Conservation (phyloP, 2,797 vertebrate species). For the Odontamblyopus rebecca region DNA sequence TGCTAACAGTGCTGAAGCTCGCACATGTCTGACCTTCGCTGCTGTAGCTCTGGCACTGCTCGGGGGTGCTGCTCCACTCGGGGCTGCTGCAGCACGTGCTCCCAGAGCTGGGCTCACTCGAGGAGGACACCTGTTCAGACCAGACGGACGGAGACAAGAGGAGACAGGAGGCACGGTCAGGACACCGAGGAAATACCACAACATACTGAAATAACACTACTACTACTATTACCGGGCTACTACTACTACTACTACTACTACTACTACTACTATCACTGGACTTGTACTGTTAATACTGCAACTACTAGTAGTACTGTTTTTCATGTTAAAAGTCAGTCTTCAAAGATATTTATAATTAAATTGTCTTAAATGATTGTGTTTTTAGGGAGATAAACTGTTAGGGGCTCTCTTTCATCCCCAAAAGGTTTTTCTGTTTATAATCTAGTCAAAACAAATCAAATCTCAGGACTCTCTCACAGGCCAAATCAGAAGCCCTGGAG, state of each 20-base stretch:
- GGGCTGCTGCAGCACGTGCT: conserved; percentile 97
- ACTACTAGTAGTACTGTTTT: neutral
- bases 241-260: neutral
- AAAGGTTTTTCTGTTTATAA: no score
- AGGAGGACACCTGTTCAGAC: conserved; percentile 82
- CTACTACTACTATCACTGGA: neutral
- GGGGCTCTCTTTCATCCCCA: no score
- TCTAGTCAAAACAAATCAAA: no score
- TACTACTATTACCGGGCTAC: neutral
- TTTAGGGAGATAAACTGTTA: no score
- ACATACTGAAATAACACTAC: conserved; percentile 23
- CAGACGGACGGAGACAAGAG: conserved; percentile 61
- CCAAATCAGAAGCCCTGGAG: no score
- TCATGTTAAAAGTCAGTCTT: neutral
- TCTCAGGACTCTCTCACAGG: no score
- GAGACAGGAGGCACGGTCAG: conserved; percentile 76
- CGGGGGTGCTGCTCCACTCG: conserved; percentile 89
- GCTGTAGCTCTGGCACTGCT: conserved; percentile 79
- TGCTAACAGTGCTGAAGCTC: neutral
- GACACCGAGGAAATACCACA: conserved; percentile 70
- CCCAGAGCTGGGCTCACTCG: conserved; percentile 86
- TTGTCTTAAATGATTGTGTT: no score
- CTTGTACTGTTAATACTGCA: neutral
- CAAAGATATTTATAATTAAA: no score
- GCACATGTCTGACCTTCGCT: conserved; percentile 64